Evolutionary conservation across 2,113 vertebrate genomes (phyloP).

Genomic region (Cryptotis parvus): DNA sequence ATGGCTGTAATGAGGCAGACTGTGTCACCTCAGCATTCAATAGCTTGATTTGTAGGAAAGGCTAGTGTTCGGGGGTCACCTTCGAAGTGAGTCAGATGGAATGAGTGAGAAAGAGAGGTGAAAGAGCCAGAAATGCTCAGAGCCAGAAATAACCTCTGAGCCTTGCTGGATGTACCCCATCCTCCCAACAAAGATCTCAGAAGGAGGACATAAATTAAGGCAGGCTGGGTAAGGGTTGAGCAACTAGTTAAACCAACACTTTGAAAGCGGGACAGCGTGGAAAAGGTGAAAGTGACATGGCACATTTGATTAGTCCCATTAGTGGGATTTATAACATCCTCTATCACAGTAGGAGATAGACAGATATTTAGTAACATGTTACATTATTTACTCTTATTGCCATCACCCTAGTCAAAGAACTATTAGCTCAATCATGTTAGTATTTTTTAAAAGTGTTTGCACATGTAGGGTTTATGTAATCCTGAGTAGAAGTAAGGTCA

Average conservation of each 20-base stretch:
- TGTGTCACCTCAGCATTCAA: neutral
- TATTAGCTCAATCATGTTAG: neutral
- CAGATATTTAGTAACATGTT: neutral
- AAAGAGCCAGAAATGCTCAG: no score
- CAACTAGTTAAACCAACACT: neutral
- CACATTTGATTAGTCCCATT: neutral
- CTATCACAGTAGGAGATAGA: neutral
- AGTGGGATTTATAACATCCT: neutral
- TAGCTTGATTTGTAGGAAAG: constrained; percentile 1
- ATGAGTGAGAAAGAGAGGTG: neutral
- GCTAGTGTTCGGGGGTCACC: neutral
- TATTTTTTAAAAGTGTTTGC: constrained; percentile 28
- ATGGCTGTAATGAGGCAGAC: neutral
- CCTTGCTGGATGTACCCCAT: no score
- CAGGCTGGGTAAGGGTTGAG: neutral
- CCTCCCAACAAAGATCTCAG: no score
- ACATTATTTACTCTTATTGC: neutral
- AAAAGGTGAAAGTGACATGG: neutral
- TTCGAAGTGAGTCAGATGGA: neutral
- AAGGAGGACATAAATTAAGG: neutral
- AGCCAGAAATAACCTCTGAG: no score
- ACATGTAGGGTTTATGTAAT: neutral
- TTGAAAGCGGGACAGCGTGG: neutral
- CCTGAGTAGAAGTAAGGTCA: neutral
- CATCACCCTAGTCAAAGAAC: neutral